A percentile compares a stretch with the other conserved stretches of the same genome.
These are phyloP conservation scores for Vesta saturnalis DNA, from an alignment of 2,888 invertebrate species.

Conservation along the genomic window DNA sequence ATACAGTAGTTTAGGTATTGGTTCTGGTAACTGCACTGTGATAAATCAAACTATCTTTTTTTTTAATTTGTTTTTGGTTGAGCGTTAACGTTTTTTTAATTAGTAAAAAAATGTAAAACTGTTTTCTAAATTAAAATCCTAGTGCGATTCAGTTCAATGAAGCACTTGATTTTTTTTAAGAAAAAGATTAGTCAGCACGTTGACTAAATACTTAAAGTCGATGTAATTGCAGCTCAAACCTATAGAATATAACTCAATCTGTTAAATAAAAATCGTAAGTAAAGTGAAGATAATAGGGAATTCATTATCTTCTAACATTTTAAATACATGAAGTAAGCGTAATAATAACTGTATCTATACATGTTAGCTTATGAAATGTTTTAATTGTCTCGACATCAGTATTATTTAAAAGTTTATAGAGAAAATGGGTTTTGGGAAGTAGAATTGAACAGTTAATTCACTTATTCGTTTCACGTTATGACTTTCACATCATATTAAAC, in stretches of 20 bases:
- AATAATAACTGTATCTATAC: conserved; percentile 1
- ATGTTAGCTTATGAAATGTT: not conserved
- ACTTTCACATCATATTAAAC: not conserved
- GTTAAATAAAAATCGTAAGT: no score
- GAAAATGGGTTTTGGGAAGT: not conserved
- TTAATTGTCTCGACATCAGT: not conserved
- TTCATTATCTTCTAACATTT: no score
- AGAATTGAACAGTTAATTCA: not conserved
- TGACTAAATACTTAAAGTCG: no score
- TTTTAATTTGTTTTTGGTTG: no score
- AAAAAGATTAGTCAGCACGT: no score
- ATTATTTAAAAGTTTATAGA: not conserved
- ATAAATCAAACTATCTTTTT: no score
- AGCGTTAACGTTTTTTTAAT: not conserved
- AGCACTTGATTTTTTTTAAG: not conserved
- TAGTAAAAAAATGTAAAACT: not conserved
- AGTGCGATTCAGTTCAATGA: not conserved
- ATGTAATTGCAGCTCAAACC: no score
- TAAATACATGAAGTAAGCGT: no score
- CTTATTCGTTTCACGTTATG: not conserved
- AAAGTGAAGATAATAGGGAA: no score
- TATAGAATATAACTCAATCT: no score
- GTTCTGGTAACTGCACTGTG: no score
- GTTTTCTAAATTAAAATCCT: not conserved
- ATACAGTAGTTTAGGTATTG: no score